Conservation (phyloP, 2,888 invertebrate species). For the Palloptera scutellata region DNA sequence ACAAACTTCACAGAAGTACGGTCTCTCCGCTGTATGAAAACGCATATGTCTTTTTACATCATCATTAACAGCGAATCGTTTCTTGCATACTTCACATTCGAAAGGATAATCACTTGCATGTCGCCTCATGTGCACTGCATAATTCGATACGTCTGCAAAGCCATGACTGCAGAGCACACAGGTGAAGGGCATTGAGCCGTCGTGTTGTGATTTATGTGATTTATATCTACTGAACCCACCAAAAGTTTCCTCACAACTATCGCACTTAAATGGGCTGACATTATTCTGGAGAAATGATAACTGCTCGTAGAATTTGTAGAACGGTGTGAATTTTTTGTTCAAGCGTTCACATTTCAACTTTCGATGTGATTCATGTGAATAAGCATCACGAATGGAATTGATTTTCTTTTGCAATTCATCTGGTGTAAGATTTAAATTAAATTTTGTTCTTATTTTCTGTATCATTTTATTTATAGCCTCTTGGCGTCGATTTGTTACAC, state of each 20-base stretch:
- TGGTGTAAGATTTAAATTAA: too few relatives aligned
- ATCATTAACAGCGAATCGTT: conserved; percentile 46
- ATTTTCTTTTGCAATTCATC: too few relatives aligned
- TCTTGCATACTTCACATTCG: conserved; percentile 50
- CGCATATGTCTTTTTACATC: conserved; percentile 51
- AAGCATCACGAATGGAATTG: too few relatives aligned
- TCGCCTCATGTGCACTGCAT: conserved; percentile 53
- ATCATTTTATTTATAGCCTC: conserved; percentile 34
- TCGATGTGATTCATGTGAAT: too few relatives aligned
- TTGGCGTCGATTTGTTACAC: conserved; percentile 40
- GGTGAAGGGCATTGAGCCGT: conserved; percentile 40
- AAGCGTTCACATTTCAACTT: too few relatives aligned
- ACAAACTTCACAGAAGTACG: conserved; percentile 47
- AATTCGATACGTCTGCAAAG: conserved; percentile 52
- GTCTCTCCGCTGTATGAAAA: conserved; percentile 54
- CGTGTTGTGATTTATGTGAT: conserved; percentile 39
- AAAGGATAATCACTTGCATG: conserved; percentile 54
- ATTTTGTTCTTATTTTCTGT: too few relatives aligned
- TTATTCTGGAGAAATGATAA: conserved; percentile 31
- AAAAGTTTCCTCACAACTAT: conserved; percentile 38
- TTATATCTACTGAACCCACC: conserved; percentile 24
- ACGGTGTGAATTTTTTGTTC: too few relatives aligned
- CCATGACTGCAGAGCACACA: conserved; percentile 45
- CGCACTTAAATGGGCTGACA: conserved; percentile 53
- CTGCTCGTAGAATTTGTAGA: too few relatives aligned